Base-by-base conservation (phyloP, 2,113 vertebrate genomes). In the Oryzias celebensis region DNA sequence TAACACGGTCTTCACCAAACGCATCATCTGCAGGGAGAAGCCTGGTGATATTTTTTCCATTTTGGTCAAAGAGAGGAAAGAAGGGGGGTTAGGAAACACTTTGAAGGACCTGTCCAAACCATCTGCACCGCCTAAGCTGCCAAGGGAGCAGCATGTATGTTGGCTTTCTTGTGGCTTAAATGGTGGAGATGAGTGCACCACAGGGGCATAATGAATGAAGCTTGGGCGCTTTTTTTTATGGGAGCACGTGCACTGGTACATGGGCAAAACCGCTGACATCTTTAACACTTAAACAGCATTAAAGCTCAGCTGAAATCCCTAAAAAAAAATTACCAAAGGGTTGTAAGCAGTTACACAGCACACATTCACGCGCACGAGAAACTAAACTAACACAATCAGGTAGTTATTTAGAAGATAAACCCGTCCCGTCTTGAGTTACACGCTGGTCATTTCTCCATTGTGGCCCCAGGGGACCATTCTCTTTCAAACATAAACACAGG, bases 121-220 rank as follows among this genome's bases (percentile, higher is more conserved):
- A 86, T 87, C 67, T 85, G 74, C 3, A 4, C 62, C 16, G 20
- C 36, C 51, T 16, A 43, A 18, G 44, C 60, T 75, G 83, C 79
- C 71, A 76, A 68, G 16, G 20, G 50, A 59, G 45, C n/a, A 67
- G 68, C 41, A n/a, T 10, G 20, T 4, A 18, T 65, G 60, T 52
- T 57, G 65, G 54, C 49, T 74, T 73, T 82, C 77, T 75, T 84
- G 76, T 73, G 75, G 81, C 71, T 45, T 67, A 14, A 64, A 74
- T 18, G 6, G 43, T 67, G 65, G 59, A 45, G n/a, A 67, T 64
- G 22, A 73, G 56, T 18, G 50, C 75, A 80, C 58, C 69, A 62
- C 64, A 26, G 61, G 68, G 69, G 77, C 59, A 54, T 75, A 76
- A 86, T 77, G 62, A 89, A 72, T 67, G 64, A 82, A 76, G 45